These are phyloP conservation scores for Onychostruthus taczanowskii DNA, from an alignment of 2,113 vertebrate species.

Conservation along the genomic window DNA sequence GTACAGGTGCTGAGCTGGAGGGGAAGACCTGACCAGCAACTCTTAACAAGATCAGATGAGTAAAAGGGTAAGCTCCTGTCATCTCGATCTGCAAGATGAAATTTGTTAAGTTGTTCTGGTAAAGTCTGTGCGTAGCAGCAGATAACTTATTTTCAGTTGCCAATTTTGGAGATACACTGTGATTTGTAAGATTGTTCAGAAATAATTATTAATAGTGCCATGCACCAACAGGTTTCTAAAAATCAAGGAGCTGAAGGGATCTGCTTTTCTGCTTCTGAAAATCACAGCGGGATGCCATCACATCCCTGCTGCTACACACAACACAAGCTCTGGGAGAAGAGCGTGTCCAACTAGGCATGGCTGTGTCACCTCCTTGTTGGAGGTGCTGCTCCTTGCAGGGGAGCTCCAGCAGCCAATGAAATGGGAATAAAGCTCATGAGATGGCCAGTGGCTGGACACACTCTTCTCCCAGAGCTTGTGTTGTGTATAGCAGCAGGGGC, in stretches of 20 bases:
- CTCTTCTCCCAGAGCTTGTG: not conserved
- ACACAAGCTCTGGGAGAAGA: not conserved
- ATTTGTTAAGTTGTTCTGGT: not conserved
- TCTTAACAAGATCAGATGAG: not conserved
- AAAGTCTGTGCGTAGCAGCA: not conserved
- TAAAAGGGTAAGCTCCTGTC: not conserved
- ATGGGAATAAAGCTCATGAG: not conserved
- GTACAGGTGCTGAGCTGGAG: not conserved
- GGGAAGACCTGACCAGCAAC: not conserved
- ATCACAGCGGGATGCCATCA: rapidly evolving
- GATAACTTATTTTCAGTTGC: not conserved
- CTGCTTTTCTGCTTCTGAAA: not conserved
- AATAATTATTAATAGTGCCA: not conserved
- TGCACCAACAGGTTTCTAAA: not conserved
- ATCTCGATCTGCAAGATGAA: not conserved
- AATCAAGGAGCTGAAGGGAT: not conserved
- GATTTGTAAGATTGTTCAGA: not conserved
- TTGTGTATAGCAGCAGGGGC: not conserved
- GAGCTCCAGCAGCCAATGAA: not conserved
- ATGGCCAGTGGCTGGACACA: not conserved
- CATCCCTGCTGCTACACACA: not conserved
- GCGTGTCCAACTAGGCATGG: rapidly evolving
- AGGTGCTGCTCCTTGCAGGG: not conserved
- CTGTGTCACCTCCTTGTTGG: not conserved
- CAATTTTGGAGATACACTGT: not conserved